Percentiles rank a stretch among this genome's conserved stretches.
phyloP scores from a whole-genome alignment of 2,797 vertebrate species.

The Chrosomus eos region DNA sequence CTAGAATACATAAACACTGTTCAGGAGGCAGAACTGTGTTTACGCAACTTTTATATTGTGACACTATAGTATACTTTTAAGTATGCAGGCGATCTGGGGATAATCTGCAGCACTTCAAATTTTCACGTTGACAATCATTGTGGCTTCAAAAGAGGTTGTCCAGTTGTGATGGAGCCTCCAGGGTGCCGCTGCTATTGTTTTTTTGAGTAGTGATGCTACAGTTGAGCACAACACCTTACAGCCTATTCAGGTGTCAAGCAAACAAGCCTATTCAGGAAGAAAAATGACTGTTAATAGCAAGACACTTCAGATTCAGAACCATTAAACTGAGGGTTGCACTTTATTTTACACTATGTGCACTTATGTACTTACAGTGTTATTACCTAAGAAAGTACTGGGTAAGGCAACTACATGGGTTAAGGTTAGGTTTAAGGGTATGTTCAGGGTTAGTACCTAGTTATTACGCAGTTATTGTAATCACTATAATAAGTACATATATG shows the following conservation, averaged over 20 bases:
- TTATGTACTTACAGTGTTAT: too few species aligned
- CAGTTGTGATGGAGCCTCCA: conserved; percentile 40
- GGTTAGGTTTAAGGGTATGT: too few species aligned
- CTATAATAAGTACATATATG: too few species aligned
- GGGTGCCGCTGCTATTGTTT: conserved; percentile 49
- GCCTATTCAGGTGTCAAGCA: conserved; percentile 3
- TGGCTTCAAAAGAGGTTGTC: not conserved
- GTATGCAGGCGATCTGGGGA: not conserved
- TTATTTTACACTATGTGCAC: too few species aligned
- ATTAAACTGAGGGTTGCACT: not conserved
- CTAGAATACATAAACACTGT: conserved; percentile 42
- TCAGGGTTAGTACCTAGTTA: too few species aligned
- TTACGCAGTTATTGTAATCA: too few species aligned
- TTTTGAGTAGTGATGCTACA: conserved; percentile 1
- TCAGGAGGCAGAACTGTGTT: conserved; percentile 26
- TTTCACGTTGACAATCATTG: not conserved
- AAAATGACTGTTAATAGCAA: conserved; percentile 9
- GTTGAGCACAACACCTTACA: conserved; percentile 7
- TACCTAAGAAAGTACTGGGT: too few species aligned
- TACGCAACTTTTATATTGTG: not conserved
- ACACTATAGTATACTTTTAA: not conserved
- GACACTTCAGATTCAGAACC: conserved; percentile 1
- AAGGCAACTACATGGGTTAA: too few species aligned
- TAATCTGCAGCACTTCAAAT: not conserved
- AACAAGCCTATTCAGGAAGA: conserved; percentile 28